A percentile compares a stretch with the other conserved stretches of the same genome.
These are phyloP conservation scores for Drosophila ercepeae DNA, from an alignment of 1,140 invertebrate species.

Conservation along the genomic window DNA sequence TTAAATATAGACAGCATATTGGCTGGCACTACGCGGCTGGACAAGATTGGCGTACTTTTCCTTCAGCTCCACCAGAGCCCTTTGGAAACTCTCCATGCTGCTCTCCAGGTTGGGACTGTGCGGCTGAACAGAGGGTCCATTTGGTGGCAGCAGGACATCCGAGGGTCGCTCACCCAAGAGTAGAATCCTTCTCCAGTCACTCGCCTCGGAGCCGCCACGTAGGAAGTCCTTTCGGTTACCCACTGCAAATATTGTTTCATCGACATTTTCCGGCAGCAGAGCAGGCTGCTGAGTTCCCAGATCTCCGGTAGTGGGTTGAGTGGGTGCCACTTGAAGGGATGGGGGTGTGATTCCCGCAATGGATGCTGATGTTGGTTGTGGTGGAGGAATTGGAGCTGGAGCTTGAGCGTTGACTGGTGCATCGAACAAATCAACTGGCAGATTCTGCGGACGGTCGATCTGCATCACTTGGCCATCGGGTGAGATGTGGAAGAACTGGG, in stretches of 20 bases:
- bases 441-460: slow-evolving; percentile 51
- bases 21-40: slow-evolving; percentile 43
- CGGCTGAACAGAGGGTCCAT: slow-evolving; percentile 11
- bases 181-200: slow-evolving; percentile 61
- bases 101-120: slow-evolving; percentile 38
- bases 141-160: slow-evolving; percentile 4
- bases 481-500: slow-evolving; percentile 58
- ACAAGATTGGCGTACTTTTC: slow-evolving; percentile 62
- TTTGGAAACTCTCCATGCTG: slow-evolving; percentile 69
- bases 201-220: slow-evolving; percentile 45
- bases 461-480: slow-evolving; percentile 57
- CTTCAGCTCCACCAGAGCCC: slow-evolving; percentile 57
- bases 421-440: slow-evolving; percentile 47
- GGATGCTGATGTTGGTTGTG: slow-evolving; percentile 45
- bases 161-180: slow-evolving; percentile 49
- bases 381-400: slow-evolving; percentile 6
- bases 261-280: slow-evolving; percentile 32
- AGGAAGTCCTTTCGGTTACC: slow-evolving; percentile 46
- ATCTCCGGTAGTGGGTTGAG: slow-evolving; percentile 23
- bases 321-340: slow-evolving; percentile 12
- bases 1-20: slow-evolving; percentile 57
- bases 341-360: slow-evolving; percentile 49
- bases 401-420: slow-evolving; percentile 4
- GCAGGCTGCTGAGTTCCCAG: slow-evolving; percentile 8
- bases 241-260: slow-evolving; percentile 49